A percentile compares a stretch with the other conserved stretches of the same genome.
Conservation (phyloP, 2,888 invertebrate species). For the Mylabris sibirica region DNA sequence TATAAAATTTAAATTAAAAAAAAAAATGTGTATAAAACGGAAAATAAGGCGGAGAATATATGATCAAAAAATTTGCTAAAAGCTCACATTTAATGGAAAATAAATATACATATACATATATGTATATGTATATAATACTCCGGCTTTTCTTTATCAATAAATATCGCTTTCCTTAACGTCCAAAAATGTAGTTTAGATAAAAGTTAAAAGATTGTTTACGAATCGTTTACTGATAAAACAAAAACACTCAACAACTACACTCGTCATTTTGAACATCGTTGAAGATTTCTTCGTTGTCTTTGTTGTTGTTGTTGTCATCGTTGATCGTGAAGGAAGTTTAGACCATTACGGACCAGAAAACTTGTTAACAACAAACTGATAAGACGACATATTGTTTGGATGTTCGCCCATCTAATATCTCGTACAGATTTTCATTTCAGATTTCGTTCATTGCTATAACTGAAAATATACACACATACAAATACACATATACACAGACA, state of each 20-base stretch:
- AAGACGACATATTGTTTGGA: slow-evolving; percentile 61
- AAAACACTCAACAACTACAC: slow-evolving; percentile 58
- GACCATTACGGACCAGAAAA: slow-evolving; percentile 59
- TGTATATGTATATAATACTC: too few species aligned
- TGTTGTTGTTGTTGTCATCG: slow-evolving; percentile 20
- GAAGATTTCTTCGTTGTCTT: slow-evolving; percentile 31
- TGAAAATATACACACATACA: neutral
- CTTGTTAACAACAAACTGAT: slow-evolving; percentile 60
- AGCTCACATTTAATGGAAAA: slow-evolving; percentile 32
- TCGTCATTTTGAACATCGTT: slow-evolving; percentile 46
- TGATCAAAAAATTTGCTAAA: slow-evolving; percentile 16
- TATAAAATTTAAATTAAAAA: slow-evolving; percentile 24
- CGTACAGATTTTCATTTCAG: slow-evolving; percentile 59
- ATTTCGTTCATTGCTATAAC: slow-evolving; percentile 47
- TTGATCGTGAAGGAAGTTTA: slow-evolving; percentile 52
- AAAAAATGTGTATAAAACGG: slow-evolving; percentile 18
- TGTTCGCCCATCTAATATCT: slow-evolving; percentile 58
- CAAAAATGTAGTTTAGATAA: slow-evolving; percentile 37
- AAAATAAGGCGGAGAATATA: slow-evolving; percentile 31
- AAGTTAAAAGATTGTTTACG: slow-evolving; percentile 50
- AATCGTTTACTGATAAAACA: slow-evolving; percentile 55
- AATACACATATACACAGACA: neutral
- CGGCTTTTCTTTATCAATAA: neutral
- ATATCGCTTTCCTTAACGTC: neutral
- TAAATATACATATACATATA: too few species aligned